phyloP scores from a whole-genome alignment of 2,888 invertebrate genomes.

The Metopia argyrocephala region DNA sequence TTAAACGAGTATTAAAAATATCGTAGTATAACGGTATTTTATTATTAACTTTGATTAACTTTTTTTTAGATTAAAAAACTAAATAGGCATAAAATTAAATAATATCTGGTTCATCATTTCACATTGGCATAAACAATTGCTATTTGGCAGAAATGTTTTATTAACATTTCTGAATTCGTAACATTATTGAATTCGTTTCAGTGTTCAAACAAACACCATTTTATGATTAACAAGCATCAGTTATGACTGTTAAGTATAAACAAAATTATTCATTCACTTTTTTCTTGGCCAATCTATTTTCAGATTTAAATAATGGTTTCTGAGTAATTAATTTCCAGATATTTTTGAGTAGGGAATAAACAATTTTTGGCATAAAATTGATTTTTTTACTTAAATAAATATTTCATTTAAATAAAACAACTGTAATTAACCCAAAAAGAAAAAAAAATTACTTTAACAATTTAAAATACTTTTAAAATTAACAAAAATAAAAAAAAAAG shows the following conservation, averaged over 20 bases:
- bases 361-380: slow-evolving; percentile 22
- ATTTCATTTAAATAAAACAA: background rate
- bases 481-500: background rate
- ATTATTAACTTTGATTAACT: too few relatives aligned
- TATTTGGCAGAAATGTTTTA: background rate
- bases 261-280: background rate
- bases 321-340: slow-evolving; percentile 1
- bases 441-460: too few relatives aligned
- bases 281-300: background rate
- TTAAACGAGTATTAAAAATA: too few relatives aligned
- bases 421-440: slow-evolving; percentile 14
- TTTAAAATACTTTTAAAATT: too few relatives aligned
- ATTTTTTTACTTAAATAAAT: too few relatives aligned
- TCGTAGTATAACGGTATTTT: too few relatives aligned
- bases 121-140: too few relatives aligned
- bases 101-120: too few relatives aligned
- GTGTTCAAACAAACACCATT: background rate
- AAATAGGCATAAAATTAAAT: too few relatives aligned
- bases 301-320: background rate
- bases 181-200: background rate
- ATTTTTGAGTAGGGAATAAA: too few relatives aligned
- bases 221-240: background rate
- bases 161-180: background rate
- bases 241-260: background rate
- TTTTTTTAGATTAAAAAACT: too few relatives aligned